Base-by-base conservation (phyloP, 64 coral and sea anemone species). In the Trachythela sp. region DNA sequence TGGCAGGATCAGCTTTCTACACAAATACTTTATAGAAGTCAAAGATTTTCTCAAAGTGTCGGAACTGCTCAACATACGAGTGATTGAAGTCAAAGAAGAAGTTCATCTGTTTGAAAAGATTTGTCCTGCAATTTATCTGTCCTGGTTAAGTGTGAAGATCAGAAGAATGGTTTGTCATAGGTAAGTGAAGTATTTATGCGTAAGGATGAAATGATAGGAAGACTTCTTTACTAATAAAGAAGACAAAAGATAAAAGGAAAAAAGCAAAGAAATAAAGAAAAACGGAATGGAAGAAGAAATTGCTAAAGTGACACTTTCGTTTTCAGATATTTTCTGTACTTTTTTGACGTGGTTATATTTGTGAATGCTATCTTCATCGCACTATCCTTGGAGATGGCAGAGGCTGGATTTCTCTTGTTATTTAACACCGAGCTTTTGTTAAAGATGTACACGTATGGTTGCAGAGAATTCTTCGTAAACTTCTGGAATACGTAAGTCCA, bases 341-440 rank as follows among this genome's bases (percentile, higher is more conserved):
- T 99, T 84, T 99, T 99, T 31, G 96, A 99, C 59, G 36, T 93
- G 35, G 96, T 99, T 13, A 99, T 99, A 51, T 94, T 99, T n/a
- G 89, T 91, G 8, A 99, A 99, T 27, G 96, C 96, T 17, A 87
- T 99, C 60, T 94, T 94, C 58, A 99, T 99, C 54, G 93, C 93
- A 20, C 52, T 94, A 48, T 93, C 94, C 24, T 39, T 89, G 35
- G 91, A 93, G 30, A 84, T 94, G 48, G 86, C 84, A 0, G 96
- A 99, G 84, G 85, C 90, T 24, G 15, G 88, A 14, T 99, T 99
- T 84, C 86, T 99, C 14, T 89, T 36, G 14, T 35, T 99, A 10
- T 99, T 99, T 68, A 99, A 99, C 71, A 13, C 92, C 43, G 96
- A 99, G 84, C 94, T 99, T 40, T 45, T 88, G 36, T 87, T 99